Base-by-base conservation (phyloP, 1,140 invertebrate species). In the Lethocerus indicus region DNA sequence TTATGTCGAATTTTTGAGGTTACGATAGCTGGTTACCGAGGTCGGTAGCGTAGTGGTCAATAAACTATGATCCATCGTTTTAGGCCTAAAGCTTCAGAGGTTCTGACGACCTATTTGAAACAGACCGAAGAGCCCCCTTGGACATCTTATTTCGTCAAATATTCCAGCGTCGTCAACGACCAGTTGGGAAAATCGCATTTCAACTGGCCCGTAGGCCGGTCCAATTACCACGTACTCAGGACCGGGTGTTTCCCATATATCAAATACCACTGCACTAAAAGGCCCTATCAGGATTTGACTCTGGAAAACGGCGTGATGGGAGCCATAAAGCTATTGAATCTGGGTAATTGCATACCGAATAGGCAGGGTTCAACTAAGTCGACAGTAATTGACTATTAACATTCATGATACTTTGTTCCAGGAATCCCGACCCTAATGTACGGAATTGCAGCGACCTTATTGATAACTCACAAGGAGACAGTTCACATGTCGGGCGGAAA, bases 171-270 rank as follows among this genome's bases (percentile, higher is more conserved):
- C 1, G 56, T 68, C 28, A 77, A 92, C 71, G 87, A 93, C 65
- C 87, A 93, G 59, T 80, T 81, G 67, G 86, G 83, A 50, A 72
- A 74, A 63, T 89, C 87, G 20, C 85, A 91, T 70, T 91, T 91
- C 66, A 94, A 94, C 66, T 93, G 87, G 87, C 61, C 70, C 60
- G 82, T 81, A 27, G 82, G 81, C 44, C 70, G 64, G 18, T 76
- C 72, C 42, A 87, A 88, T 70, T 93, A 92, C 68, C 85, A 90
- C 68, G 77, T 95, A 54, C 69, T 91, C 53, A 75, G 93, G 61
- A 93, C 83, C 59, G 87, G 87, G 25, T 96, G 91, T 60, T 96
- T 78, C 67, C 92, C 93, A 2, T 97, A 87, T 62, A 88, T 97
- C 53, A 97, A 97, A 66, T 93, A 96, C 64, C 93, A 97, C 67